Percentiles rank a stretch among this genome's conserved stretches.
Evolutionary conservation across 37 sponge, comb jelly and placozoan species (phyloP).

Genomic region (Bolinopsis microptera): DNA sequence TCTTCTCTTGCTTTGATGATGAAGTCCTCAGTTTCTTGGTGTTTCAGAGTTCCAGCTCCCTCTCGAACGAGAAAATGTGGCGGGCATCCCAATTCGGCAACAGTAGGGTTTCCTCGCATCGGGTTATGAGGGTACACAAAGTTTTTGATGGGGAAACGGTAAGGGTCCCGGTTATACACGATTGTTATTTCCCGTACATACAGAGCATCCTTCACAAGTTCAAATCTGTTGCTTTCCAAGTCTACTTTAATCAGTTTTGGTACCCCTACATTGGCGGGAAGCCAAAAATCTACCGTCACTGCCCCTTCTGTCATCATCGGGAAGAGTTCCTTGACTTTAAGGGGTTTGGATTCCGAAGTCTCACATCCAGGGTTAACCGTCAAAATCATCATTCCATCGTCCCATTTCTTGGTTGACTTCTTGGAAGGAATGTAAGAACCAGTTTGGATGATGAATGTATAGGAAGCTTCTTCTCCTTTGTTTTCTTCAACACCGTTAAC

Average conservation of each 20-base stretch:
- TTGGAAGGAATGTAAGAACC: not conserved
- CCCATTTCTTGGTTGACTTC: not conserved
- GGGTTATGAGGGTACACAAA: constrained; percentile 23
- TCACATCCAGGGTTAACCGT: not conserved
- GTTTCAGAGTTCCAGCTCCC: constrained; percentile 12
- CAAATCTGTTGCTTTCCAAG: constrained; percentile 7
- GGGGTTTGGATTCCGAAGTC: not conserved
- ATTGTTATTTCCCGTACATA: constrained; percentile 20
- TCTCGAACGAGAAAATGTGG: not conserved
- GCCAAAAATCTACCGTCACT: not conserved
- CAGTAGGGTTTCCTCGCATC: not conserved
- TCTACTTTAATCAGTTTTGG: not conserved
- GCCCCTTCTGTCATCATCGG: not conserved
- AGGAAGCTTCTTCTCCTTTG: not conserved
- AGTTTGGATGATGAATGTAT: constrained; percentile 1
- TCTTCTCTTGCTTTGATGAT: not conserved
- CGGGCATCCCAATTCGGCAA: not conserved
- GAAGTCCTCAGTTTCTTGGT: constrained; percentile 35
- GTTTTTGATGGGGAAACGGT: constrained; percentile 23
- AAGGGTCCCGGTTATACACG: not conserved
- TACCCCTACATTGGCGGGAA: not conserved
- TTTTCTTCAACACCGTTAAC: not conserved
- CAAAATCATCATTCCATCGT: constrained; percentile 32
- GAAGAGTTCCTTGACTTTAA: not conserved
- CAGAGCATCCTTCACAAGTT: not conserved